A percentile compares a stretch with the other conserved stretches of the same genome.
phyloP scores from a whole-genome alignment of 2,888 invertebrate species.

The Ophioninae sp. region DNA sequence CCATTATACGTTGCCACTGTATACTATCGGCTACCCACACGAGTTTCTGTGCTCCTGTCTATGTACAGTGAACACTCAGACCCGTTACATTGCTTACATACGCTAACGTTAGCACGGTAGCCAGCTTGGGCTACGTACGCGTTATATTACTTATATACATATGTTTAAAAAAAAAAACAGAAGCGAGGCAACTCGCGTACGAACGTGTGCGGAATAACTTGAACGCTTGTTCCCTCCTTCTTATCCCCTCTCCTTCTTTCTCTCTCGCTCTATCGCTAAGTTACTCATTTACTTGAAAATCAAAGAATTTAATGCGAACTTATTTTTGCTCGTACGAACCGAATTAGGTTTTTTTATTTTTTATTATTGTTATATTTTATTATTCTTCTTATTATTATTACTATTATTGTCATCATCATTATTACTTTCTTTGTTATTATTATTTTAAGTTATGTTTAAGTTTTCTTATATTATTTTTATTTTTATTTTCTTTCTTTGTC shows the following conservation, averaged over 20 bases:
- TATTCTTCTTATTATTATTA: no score
- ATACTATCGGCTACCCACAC: slow-evolving; percentile 32
- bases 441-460: no score
- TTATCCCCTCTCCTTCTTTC: slow-evolving; percentile 61
- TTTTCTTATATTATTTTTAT: no score
- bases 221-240: slow-evolving; percentile 55
- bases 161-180: slow-evolving; percentile 27
- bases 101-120: slow-evolving; percentile 32
- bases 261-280: slow-evolving; percentile 62
- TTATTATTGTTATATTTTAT: no score
- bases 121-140: slow-evolving; percentile 29
- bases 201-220: slow-evolving; percentile 56
- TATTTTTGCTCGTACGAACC: no score
- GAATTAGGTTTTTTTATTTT: no score
- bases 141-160: slow-evolving; percentile 37
- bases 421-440: no score
- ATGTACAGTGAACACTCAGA: not conserved
- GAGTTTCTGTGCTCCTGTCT: slow-evolving; percentile 35
- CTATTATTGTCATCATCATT: no score
- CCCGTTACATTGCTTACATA: not conserved
- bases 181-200: slow-evolving; percentile 23
- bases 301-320: no score
- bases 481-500: no score
- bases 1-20: slow-evolving; percentile 72
- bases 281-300: no score